Evolutionary conservation across 2,797 vertebrate species (phyloP).

Genomic region (Hydrolagus colliei): DNA sequence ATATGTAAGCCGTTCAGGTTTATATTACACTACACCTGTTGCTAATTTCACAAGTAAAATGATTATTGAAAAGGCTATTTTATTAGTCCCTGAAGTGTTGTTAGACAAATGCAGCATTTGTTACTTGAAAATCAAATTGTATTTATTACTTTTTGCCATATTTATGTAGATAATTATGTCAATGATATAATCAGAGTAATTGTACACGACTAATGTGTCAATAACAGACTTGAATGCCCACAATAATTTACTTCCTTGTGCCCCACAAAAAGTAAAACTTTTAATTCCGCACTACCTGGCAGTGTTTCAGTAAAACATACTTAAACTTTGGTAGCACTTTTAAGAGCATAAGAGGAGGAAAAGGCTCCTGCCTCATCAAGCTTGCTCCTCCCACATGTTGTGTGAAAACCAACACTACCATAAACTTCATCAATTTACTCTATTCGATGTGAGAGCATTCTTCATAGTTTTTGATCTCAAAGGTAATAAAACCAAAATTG

Average conservation of each 20-base stretch:
- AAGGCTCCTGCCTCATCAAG: too few species aligned
- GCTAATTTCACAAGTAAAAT: constrained; percentile 21
- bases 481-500: too few species aligned
- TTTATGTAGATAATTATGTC: neutral
- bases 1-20: constrained; percentile 28
- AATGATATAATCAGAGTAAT: neutral
- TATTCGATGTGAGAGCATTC: too few species aligned
- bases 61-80: constrained; percentile 30
- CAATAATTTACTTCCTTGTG: neutral
- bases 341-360: too few species aligned
- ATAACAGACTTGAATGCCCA: too few species aligned
- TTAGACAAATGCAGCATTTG: constrained; percentile 19
- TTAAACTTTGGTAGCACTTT: too few species aligned
- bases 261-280: neutral
- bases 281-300: neutral
- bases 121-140: neutral
- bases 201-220: neutral
- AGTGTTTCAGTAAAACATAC: neutral
- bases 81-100: constrained; percentile 10
- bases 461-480: too few species aligned
- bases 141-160: constrained; percentile 1
- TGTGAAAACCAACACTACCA: too few species aligned
- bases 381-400: too few species aligned
- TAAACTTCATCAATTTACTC: too few species aligned
- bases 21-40: constrained; percentile 26